Evolutionary conservation across 1,140 invertebrate species (phyloP).

Genomic region (Aphelenchoides fujianensis): DNA sequence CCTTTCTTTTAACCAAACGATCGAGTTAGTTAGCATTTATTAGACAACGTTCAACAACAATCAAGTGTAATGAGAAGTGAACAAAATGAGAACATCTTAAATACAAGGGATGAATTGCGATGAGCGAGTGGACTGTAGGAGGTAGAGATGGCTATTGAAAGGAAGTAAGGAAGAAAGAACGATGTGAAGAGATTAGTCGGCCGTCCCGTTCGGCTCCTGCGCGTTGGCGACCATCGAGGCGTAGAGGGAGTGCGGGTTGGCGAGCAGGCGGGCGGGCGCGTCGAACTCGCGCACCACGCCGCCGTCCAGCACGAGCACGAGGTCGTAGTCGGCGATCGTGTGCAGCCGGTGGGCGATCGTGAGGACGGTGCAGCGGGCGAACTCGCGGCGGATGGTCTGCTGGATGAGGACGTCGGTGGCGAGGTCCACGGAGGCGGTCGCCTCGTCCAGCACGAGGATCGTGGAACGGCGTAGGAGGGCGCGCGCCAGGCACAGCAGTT

Average conservation of each 20-base stretch:
- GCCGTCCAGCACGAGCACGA: constrained; percentile 64
- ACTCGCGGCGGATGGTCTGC: constrained; percentile 63
- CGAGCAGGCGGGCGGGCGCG: constrained; percentile 66
- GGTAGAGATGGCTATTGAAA: no score
- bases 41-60: neutral
- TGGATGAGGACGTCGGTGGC: constrained; percentile 66
- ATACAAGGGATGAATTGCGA: neutral
- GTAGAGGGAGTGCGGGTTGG: constrained; percentile 64
- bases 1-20: neutral
- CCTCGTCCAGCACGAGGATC: constrained; percentile 67
- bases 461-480: constrained; percentile 66
- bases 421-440: constrained; percentile 66
- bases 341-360: constrained; percentile 66
- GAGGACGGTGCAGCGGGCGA: constrained; percentile 64
- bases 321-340: constrained; percentile 63
- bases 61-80: neutral
- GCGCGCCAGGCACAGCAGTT: constrained; percentile 67
- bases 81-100: neutral
- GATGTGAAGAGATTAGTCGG: neutral
- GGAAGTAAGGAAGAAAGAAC: neutral
- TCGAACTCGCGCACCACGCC: constrained; percentile 64
- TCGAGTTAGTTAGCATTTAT: neutral
- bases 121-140: no score
- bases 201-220: neutral
- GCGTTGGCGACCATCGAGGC: constrained; percentile 89